Base-by-base conservation (phyloP, 2,113 vertebrate genomes). In the Psilopogon haemacephalus region DNA sequence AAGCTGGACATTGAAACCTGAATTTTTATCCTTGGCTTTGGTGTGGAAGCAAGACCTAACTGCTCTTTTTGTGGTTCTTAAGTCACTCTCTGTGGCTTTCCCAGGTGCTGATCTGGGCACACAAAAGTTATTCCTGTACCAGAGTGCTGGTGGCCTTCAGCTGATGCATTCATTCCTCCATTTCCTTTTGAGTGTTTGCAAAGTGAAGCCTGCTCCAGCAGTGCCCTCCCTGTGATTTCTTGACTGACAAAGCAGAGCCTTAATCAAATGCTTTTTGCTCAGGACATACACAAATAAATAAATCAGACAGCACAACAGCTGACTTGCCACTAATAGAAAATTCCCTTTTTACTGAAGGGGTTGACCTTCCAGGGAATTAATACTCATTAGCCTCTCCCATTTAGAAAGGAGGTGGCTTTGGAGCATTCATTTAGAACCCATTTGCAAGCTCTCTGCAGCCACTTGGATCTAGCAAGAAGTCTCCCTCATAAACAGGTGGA, bases 351-450 rank as follows among this genome's bases (percentile, higher is more conserved):
- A 92, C 60, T 96, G 87, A 90, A 97, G 97, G 95, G 95, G 81
- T 63, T 94, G 95, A 67, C 92, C 93, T 96, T 97, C 92, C 59
- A 95, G 95, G 90, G 96, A 97, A 98, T 98, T 98, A 98, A 89
- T 97, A 89, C 86, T 95, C 96, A 97, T 97, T 97, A 97, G 86
- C 86, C 62, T 85, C 91, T 94, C 59, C 90, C 46, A 91, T 92
- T 92, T 94, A 55, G 68, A 28, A 9, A 89, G 10, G 84, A 67
- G 8, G 93, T 93, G 69, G 97, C 96, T 98, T 98, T 98, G 95
- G 97, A 96, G 80, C 92, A 91, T 92, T 92, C 95, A 96, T 98
- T 97, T 95, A 95, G 54, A 97, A 96, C 93, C 95, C 95, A 97
- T 97, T 96, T 97, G 86, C 88, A 93, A 95, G 82, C 88, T 93